Percentiles rank a stretch among this genome's conserved stretches.
phyloP scores from a whole-genome alignment of 1,140 invertebrate species.

The Choristoneura fumiferana region DNA sequence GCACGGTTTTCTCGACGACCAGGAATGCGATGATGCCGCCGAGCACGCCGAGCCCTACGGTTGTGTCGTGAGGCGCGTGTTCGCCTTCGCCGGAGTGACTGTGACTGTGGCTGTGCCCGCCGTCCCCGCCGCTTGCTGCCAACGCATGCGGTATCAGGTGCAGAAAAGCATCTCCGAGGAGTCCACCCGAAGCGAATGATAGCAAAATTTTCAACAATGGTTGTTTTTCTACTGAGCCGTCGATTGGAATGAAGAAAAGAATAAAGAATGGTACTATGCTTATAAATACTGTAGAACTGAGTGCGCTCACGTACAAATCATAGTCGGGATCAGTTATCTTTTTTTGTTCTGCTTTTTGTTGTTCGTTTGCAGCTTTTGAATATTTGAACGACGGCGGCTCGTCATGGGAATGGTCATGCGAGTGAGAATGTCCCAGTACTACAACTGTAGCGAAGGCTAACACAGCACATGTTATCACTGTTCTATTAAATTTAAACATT shows the following conservation, averaged over 20 bases:
- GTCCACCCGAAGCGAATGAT: constrained; percentile 96
- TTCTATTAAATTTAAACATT: constrained; percentile 27
- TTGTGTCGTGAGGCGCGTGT: constrained; percentile 85
- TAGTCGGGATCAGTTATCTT: constrained; percentile 59
- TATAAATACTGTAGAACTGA: constrained; percentile 94
- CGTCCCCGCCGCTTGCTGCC: constrained; percentile 70
- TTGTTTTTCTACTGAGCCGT: constrained; percentile 90
- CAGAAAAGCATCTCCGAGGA: constrained; percentile 97
- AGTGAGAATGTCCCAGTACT: constrained; percentile 51
- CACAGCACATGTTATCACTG: constrained; percentile 35
- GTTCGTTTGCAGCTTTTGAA: constrained; percentile 84
- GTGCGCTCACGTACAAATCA: constrained; percentile 88
- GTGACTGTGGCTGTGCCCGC: constrained; percentile 81
- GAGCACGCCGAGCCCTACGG: constrained; percentile 93
- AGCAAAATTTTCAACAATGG: constrained; percentile 93
- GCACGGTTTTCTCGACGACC: constrained; percentile 94
- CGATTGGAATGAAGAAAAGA: constrained; percentile 95
- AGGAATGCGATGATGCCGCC: constrained; percentile 95
- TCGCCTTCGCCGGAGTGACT: constrained; percentile 67
- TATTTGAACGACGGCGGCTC: constrained; percentile 87
- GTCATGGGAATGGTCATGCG: constrained; percentile 37
- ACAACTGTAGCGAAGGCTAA: constrained; percentile 36
- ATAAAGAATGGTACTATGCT: constrained; percentile 96
- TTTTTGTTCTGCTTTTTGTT: constrained; percentile 43
- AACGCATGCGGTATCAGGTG: constrained; percentile 98